Percentiles rank a stretch among this genome's conserved stretches.
Evolutionary conservation across 2,113 vertebrate genomes (phyloP).

Genomic region (Protomyctophum bolini): DNA sequence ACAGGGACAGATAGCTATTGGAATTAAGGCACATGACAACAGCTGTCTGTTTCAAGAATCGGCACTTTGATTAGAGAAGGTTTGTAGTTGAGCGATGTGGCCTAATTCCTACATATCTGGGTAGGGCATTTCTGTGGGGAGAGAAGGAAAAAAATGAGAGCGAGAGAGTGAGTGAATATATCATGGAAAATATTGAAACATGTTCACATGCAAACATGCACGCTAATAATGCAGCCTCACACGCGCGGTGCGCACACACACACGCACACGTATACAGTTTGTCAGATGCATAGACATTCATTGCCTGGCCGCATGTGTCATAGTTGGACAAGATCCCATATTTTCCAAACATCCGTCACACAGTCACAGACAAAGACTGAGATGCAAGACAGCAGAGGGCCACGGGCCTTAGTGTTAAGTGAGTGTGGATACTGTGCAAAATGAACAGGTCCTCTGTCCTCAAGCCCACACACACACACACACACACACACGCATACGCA

Average conservation of each 20-base stretch:
- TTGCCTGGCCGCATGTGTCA: slow-evolving; percentile 68
- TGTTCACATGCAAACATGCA: slow-evolving; percentile 45
- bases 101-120: slow-evolving; percentile 81
- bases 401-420: slow-evolving; percentile 55
- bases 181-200: slow-evolving; percentile 59
- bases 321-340: slow-evolving; percentile 69
- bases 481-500: no score
- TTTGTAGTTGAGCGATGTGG: slow-evolving; percentile 72
- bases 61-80: slow-evolving; percentile 82
- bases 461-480: background rate
- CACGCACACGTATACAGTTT: slow-evolving; percentile 46
- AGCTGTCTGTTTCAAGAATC: slow-evolving; percentile 84
- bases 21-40: slow-evolving; percentile 81
- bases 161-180: slow-evolving; percentile 34
- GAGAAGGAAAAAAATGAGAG: slow-evolving; percentile 45
- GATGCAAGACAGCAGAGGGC: slow-evolving; percentile 37
- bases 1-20: slow-evolving; percentile 73
- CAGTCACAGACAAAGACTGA: slow-evolving; percentile 34
- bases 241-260: slow-evolving; percentile 43
- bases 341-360: slow-evolving; percentile 57
- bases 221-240: slow-evolving; percentile 26
- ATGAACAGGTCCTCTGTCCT: slow-evolving; percentile 61
- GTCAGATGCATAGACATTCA: slow-evolving; percentile 55
- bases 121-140: slow-evolving; percentile 69
- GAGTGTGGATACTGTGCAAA: slow-evolving; percentile 50